Conservation (phyloP, 2,888 invertebrate species). For the Drosophila siamana region DNA sequence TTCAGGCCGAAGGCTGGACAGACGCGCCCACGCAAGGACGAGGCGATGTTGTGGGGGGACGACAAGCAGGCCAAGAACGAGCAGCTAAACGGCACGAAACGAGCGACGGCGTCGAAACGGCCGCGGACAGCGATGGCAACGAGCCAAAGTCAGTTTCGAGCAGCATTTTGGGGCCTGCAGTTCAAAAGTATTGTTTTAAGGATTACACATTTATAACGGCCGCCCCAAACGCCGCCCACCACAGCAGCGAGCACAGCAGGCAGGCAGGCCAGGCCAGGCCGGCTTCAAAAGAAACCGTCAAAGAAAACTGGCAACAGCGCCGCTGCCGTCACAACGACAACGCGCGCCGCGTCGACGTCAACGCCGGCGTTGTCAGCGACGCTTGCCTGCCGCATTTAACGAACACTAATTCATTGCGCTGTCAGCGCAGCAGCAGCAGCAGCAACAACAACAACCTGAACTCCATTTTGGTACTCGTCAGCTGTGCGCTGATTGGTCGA, state of each 20-base stretch:
- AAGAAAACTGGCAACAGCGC: slow-evolving; percentile 71
- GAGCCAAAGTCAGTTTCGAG: slow-evolving; percentile 48
- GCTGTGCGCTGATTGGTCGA: slow-evolving; percentile 55
- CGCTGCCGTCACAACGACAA: background rate
- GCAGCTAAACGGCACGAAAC: slow-evolving; percentile 54
- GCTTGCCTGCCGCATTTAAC: slow-evolving; percentile 75
- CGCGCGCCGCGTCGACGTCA: slow-evolving; percentile 10
- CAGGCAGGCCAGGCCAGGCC: no score
- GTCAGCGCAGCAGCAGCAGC: slow-evolving; percentile 48
- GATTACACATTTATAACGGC: slow-evolving; percentile 47
- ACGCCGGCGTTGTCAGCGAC: slow-evolving; percentile 13
- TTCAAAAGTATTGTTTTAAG: slow-evolving; percentile 77
- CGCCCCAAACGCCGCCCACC: slow-evolving; percentile 16
- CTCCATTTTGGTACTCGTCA: slow-evolving; percentile 65
- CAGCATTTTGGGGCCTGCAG: slow-evolving; percentile 59
- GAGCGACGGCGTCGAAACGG: slow-evolving; percentile 24
- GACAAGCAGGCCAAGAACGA: slow-evolving; percentile 21
- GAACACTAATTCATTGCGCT: slow-evolving; percentile 82
- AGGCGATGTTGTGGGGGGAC: background rate
- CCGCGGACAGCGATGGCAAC: slow-evolving; percentile 29
- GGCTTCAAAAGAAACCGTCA: slow-evolving; percentile 46
- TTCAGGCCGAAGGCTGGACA: slow-evolving; percentile 30
- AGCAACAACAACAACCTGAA: slow-evolving; percentile 34
- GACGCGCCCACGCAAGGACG: slow-evolving; percentile 36
- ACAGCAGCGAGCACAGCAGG: background rate